Evolutionary conservation across 2,113 vertebrate genomes (phyloP).

Genomic region (Clarias gariepinus): DNA sequence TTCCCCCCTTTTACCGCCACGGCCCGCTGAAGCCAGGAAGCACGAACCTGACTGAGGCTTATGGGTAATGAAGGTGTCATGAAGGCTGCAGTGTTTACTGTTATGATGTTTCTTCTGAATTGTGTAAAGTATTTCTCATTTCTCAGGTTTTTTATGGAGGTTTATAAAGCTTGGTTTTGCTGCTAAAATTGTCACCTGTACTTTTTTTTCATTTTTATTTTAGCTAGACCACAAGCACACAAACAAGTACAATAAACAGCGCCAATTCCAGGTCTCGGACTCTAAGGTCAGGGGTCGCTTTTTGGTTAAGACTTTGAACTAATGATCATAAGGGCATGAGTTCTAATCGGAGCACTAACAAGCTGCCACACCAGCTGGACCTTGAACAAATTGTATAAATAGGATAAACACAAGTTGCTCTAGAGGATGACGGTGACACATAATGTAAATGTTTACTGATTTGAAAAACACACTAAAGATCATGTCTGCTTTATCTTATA

Average conservation of each 20-base stretch:
- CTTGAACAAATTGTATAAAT: no score
- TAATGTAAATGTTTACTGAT: neutral
- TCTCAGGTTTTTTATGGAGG: neutral
- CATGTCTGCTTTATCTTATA: neutral
- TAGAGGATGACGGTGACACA: no score
- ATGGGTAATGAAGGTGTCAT: constrained; percentile 34
- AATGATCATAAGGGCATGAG: no score
- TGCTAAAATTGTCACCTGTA: neutral
- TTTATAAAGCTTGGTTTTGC: neutral
- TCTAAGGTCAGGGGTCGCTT: no score
- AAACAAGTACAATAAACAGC: no score
- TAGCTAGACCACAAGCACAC: neutral
- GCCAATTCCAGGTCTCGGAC: no score
- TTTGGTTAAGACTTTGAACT: no score
- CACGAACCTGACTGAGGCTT: constrained; percentile 14
- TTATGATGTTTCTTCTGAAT: neutral
- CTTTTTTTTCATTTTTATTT: neutral
- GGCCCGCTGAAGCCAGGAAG: constrained; percentile 13
- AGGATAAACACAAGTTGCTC: no score
- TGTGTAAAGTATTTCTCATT: neutral
- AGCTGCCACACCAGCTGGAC: no score
- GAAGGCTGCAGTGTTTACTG: neutral
- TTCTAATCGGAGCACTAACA: no score
- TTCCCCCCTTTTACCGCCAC: constrained; percentile 57
- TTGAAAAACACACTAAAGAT: neutral